phyloP scores from a whole-genome alignment of 2,113 vertebrate genomes.

The Phoenicopterus ruber region DNA sequence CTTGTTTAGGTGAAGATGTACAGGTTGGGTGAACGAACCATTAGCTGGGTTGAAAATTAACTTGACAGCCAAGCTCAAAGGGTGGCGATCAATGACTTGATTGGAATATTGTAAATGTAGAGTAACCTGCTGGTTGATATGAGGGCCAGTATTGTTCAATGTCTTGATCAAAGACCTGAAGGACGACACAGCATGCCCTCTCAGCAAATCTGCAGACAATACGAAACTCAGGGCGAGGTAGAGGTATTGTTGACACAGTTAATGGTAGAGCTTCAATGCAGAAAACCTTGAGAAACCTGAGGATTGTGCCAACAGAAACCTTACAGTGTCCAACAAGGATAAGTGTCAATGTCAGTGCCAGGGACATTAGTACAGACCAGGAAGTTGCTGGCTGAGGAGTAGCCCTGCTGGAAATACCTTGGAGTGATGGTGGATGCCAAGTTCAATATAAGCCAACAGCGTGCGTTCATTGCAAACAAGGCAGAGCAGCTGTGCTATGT shows the following conservation, averaged over 20 bases:
- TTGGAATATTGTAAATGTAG: not conserved
- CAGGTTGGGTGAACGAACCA: not conserved
- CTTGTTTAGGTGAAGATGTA: not conserved
- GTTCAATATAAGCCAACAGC: not conserved
- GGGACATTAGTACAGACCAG: not conserved
- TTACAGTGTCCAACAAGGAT: not conserved
- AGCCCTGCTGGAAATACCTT: not conserved
- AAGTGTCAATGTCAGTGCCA: accelerated
- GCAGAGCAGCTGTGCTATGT: not conserved
- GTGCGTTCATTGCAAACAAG: not conserved
- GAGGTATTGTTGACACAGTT: not conserved
- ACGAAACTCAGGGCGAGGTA: accelerated
- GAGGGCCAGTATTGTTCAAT: not conserved
- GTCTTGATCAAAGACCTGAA: not conserved
- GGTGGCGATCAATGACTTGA: not conserved
- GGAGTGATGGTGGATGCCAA: not conserved
- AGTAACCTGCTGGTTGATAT: not conserved
- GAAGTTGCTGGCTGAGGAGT: not conserved
- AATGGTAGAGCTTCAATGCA: not conserved
- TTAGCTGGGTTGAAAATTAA: not conserved
- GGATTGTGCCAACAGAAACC: not conserved
- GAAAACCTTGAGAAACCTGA: not conserved
- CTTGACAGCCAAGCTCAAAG: not conserved
- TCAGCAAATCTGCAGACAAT: not conserved
- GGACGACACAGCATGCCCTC: accelerated